Percentiles rank a stretch among this genome's conserved stretches.
phyloP scores from a whole-genome alignment of 2,797 vertebrate species.

The Gila robusta region DNA sequence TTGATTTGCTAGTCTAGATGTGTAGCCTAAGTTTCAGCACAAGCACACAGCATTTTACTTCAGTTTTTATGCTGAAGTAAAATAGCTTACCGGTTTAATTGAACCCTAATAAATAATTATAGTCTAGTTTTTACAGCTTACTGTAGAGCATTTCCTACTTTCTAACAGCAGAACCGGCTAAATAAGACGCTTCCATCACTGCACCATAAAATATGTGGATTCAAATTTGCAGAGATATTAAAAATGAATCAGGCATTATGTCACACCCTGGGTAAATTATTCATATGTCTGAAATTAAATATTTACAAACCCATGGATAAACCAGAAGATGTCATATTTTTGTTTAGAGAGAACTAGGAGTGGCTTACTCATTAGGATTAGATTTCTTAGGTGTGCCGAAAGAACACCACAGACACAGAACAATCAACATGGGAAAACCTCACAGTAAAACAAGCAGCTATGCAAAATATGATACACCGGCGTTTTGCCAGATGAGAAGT shows the following conservation, averaged over 20 bases:
- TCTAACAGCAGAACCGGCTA: neutral
- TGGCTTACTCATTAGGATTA: neutral
- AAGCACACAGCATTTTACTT: too few species aligned
- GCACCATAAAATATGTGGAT: conserved; percentile 5
- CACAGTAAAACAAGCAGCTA: too few species aligned
- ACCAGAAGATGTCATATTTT: conserved; percentile 42
- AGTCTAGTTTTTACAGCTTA: neutral
- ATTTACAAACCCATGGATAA: conserved; percentile 60
- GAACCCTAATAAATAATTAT: neutral
- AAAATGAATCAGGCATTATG: conserved; percentile 61
- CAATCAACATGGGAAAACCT: too few species aligned
- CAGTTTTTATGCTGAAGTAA: neutral
- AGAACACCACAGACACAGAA: too few species aligned
- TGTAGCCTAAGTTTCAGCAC: neutral
- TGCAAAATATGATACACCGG: too few species aligned
- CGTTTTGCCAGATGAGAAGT: too few species aligned
- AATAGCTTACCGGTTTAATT: neutral
- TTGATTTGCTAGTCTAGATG: neutral
- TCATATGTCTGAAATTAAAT: conserved; percentile 70
- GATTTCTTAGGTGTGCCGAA: too few species aligned
- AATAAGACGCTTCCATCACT: conserved; percentile 18
- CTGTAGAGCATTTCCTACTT: neutral
- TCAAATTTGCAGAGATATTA: conserved; percentile 50
- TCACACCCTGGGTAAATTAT: conserved; percentile 68
- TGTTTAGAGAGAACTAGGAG: conserved; percentile 56